Base-by-base conservation (phyloP, 2,797 vertebrate genomes). In the Pseudopleuronectes americanus region DNA sequence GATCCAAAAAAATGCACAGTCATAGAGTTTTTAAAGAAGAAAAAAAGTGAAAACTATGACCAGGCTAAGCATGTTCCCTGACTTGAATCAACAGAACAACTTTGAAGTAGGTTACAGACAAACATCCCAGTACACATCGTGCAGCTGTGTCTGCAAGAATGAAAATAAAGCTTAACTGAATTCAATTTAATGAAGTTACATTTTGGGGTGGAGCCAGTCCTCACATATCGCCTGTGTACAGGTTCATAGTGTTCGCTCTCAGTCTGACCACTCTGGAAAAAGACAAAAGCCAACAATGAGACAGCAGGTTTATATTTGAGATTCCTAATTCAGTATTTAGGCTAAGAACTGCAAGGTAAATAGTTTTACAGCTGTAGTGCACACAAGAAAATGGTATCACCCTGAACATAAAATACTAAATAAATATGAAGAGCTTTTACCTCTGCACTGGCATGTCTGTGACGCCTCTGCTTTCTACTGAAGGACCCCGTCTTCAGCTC, bases 361-460 rank as follows among this genome's bases (percentile, higher is more conserved):
- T 8, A 0, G 8, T 19, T 19, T 41, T 41, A 41, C 10, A 41
- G 14, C 3, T 41, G 38, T 3, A 26, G 26, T 24, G 10, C 3
- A 13, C 2, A 10, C 14, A 16, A 13, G 8, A 13, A 48, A 47
- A n/a, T 28, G 8, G 5, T 10, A 1, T 33, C 31, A 38, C 12
- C n/a, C 23, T 1, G 6, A 21, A 16, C 12, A 13, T 43, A 12
- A 51, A 74, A 13, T n/a, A 4, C 19, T 4, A 22, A 33, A 38
- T 45, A 19, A 45, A 16, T 33, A 49, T 6, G 2, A 70, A 1
- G 1, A 41, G 43, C 33, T 65, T 88, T 87, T 63, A 97, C 97
- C 95, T 97, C 90, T 21, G 94, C 94, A 61, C 85, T 94, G 66
- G 90, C 91, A 62, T 95, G 94, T 57, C 95, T 93, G 6, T 75